A percentile compares a stretch with the other conserved stretches of the same genome.
Conservation (phyloP, 1,140 invertebrate species). For the Bombus sibiricus region DNA sequence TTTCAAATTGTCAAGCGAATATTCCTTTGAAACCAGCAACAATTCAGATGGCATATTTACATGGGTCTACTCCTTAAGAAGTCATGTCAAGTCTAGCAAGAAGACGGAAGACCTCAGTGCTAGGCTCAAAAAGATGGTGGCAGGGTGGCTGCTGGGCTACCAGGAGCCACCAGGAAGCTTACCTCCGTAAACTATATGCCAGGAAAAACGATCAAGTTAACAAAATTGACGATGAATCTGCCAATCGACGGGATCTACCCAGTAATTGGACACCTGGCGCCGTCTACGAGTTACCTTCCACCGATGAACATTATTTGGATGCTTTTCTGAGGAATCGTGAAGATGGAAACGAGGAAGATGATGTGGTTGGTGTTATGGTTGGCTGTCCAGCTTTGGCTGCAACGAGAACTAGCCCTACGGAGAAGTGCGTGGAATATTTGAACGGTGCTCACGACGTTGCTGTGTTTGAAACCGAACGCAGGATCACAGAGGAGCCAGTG, state of each 20-base stretch:
- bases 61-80: background rate
- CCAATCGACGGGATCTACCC: conserved; percentile 45
- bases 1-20: background rate
- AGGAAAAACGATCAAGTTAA: conserved; percentile 71
- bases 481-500: conserved; percentile 44
- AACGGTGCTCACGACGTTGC: conserved; percentile 71
- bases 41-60: background rate
- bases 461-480: conserved; percentile 55
- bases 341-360: conserved; percentile 52
- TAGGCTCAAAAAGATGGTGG: conserved; percentile 81
- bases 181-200: conserved; percentile 79
- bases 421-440: conserved; percentile 80
- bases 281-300: conserved; percentile 71
- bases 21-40: too few species aligned
- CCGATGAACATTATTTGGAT: conserved; percentile 76
- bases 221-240: conserved; percentile 50
- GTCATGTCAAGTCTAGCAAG: conserved; percentile 78
- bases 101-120: conserved; percentile 73
- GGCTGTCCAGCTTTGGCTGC: conserved; percentile 70
- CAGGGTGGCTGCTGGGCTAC: conserved; percentile 80
- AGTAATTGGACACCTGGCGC: conserved; percentile 64
- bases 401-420: conserved; percentile 77
- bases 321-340: conserved; percentile 70
- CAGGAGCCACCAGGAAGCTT: conserved; percentile 80
- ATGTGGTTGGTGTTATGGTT: conserved; percentile 36